phyloP scores from a whole-genome alignment of 37 sponge, comb jelly and placozoan genomes.

The Petrosia ficiformis region DNA sequence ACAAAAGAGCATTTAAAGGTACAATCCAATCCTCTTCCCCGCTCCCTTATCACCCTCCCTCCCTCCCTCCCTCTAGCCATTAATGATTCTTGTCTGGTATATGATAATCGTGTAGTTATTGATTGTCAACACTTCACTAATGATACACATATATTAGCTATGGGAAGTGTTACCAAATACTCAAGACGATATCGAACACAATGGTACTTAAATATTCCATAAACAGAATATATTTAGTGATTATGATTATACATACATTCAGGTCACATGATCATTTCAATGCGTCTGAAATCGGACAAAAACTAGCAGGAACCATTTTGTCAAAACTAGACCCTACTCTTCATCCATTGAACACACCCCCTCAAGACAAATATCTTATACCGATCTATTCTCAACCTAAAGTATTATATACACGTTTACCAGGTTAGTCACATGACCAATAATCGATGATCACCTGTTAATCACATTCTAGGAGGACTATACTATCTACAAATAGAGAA shows the following conservation, averaged over 20 bases:
- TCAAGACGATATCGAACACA: slow-evolving; percentile 72
- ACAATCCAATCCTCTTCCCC: not conserved
- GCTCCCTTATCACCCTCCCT: not conserved
- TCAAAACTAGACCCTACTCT: slow-evolving; percentile 44
- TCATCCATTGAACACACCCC: not conserved
- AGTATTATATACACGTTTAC: not conserved
- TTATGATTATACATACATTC: too few species aligned
- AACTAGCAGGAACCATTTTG: slow-evolving; percentile 42
- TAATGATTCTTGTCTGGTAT: slow-evolving; percentile 94
- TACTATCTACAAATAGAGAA: slow-evolving; percentile 62
- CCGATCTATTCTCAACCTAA: slow-evolving; percentile 19
- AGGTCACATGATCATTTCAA: slow-evolving; percentile 75
- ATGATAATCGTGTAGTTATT: slow-evolving; percentile 88
- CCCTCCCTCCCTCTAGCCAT: slow-evolving; percentile 56
- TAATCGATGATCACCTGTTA: too few species aligned
- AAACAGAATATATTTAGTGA: too few species aligned
- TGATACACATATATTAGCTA: slow-evolving; percentile 85
- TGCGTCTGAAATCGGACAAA: slow-evolving; percentile 72
- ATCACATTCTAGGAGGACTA: slow-evolving; percentile 55
- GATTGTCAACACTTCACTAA: slow-evolving; percentile 78
- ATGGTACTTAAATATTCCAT: slow-evolving; percentile 34
- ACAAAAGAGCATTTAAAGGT: slow-evolving; percentile 75
- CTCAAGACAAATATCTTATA: slow-evolving; percentile 1
- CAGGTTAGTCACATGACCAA: too few species aligned
- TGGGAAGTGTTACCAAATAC: slow-evolving; percentile 95